Evolutionary conservation across 2,888 invertebrate genomes (phyloP).

Genomic region (Yponomeuta evonymella): DNA sequence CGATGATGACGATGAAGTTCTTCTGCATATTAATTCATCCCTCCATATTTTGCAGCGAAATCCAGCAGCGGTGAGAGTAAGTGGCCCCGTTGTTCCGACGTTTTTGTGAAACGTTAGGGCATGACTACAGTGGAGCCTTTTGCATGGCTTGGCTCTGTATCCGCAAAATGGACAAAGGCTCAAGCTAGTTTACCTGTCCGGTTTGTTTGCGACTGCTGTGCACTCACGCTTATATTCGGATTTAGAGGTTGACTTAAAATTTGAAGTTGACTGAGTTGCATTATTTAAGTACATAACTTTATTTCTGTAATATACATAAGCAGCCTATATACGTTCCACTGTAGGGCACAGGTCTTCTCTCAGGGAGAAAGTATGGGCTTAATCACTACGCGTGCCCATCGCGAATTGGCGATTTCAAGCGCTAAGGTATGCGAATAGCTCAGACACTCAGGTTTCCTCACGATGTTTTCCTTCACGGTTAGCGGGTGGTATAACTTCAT

Average conservation of each 20-base stretch:
- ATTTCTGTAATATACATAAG: no score
- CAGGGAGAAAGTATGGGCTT: no score
- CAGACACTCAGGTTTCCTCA: no score
- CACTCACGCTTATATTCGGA: background rate
- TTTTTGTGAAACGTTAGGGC: background rate
- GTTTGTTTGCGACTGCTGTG: background rate
- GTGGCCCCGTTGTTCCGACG: background rate
- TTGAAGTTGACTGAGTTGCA: background rate
- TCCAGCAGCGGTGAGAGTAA: background rate
- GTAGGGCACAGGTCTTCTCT: no score
- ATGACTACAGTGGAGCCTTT: background rate
- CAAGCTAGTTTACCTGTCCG: background rate
- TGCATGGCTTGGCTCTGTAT: background rate
- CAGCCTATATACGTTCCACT: no score
- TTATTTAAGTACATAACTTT: no score
- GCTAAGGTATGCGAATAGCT: no score
- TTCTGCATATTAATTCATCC: background rate
- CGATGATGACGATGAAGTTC: background rate
- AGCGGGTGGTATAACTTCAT: no score
- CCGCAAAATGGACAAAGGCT: background rate
- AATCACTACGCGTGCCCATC: no score
- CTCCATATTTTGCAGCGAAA: background rate
- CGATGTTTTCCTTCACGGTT: no score
- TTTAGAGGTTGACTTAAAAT: background rate
- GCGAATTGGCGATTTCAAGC: no score